Evolutionary conservation across 2,113 vertebrate species (phyloP).

Genomic region (Lepidothrix coronata): DNA sequence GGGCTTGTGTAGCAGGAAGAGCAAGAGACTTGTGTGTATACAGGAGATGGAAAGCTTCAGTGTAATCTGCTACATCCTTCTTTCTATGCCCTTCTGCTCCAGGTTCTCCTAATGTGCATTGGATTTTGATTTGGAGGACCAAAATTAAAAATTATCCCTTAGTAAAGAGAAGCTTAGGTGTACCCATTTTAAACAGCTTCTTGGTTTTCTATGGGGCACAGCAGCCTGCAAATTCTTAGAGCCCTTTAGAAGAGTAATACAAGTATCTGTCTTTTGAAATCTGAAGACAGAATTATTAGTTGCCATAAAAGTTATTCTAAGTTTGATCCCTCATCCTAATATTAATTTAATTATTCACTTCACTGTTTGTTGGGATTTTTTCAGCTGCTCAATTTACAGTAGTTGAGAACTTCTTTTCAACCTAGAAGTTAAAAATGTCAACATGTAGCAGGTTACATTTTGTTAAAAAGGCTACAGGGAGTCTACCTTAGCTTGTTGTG

Average conservation of each 20-base stretch:
- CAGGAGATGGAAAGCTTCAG: neutral
- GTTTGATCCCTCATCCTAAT: neutral
- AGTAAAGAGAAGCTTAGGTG: neutral
- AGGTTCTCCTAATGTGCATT: neutral
- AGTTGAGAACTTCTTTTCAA: neutral
- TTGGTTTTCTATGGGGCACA: neutral
- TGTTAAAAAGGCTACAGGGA: neutral
- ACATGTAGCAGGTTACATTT: neutral
- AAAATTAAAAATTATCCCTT: neutral
- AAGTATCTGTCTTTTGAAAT: neutral
- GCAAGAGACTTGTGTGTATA: rapidly evolving
- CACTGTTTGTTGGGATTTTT: neutral
- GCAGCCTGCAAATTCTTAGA: neutral
- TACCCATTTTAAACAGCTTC: neutral
- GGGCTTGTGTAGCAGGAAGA: neutral
- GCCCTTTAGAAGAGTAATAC: neutral
- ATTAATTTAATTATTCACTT: neutral
- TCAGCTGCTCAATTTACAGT: neutral
- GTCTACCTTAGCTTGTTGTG: neutral
- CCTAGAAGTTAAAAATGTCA: neutral
- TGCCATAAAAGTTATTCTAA: neutral
- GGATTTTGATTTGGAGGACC: neutral
- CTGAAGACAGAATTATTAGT: neutral
- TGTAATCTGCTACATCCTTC: neutral
- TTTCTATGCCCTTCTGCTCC: neutral